Conservation (phyloP, 2,888 invertebrate species). For the Clivina fossor region DNA sequence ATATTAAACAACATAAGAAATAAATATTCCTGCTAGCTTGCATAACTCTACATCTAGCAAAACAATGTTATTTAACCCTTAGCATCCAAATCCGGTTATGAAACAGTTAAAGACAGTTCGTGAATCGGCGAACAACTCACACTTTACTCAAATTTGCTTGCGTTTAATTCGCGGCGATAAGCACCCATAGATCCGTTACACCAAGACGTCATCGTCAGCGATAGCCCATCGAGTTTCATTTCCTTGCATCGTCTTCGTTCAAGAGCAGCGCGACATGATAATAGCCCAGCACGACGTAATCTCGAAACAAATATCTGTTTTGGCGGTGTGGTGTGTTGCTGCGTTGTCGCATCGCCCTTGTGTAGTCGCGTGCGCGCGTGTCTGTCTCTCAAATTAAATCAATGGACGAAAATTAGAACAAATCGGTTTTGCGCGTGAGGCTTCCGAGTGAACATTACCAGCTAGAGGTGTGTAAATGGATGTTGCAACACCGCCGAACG, state of each 20-base stretch:
- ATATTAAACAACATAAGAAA: no score
- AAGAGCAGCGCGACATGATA: not conserved
- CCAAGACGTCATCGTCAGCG: conserved; percentile 3
- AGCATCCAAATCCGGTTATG: no score
- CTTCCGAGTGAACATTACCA: conserved; percentile 1
- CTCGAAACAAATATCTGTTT: conserved; percentile 17
- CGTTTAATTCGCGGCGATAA: conserved; percentile 23
- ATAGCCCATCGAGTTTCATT: conserved; percentile 1
- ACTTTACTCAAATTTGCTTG: no score
- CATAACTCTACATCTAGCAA: no score
- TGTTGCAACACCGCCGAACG: not conserved
- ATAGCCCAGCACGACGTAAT: conserved; percentile 13
- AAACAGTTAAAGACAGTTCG: no score
- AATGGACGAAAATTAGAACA: conserved; percentile 17
- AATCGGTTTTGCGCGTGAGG: conserved; percentile 8
- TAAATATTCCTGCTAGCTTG: no score
- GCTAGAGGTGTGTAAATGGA: conserved; percentile 11
- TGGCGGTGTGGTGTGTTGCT: no score
- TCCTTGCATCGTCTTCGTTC: not conserved
- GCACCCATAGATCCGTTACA: not conserved
- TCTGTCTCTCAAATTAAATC: conserved; percentile 18
- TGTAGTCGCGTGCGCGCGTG: no score
- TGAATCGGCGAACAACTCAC: no score
- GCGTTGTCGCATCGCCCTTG: no score
- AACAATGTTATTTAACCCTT: no score